Base-by-base conservation (phyloP, 2,888 invertebrate genomes). In the Panopea generosa region DNA sequence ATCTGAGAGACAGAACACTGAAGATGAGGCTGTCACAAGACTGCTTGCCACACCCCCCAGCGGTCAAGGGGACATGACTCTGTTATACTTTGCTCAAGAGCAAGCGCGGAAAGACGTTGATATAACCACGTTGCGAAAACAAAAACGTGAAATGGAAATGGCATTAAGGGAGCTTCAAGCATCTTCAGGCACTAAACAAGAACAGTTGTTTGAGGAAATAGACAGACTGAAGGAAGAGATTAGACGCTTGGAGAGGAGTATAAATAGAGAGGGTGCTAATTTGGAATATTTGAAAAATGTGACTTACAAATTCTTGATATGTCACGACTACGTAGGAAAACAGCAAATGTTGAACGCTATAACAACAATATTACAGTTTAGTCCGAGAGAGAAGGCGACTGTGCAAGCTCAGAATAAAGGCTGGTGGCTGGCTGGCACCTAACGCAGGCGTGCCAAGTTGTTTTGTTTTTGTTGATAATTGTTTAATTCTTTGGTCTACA, bases 201-300 rank as follows among this genome's bases (percentile, higher is more conserved):
- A 94, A 79, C 92, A 93, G 76, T 88, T 85, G 69, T 88, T 65
- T 80, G 93, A 88, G 93, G 60, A 94, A 94, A 94, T 95, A 86
- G 93, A 94, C 16, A 50, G 68, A n/a, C 75, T 92, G 50, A 95
- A 95, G 79, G 95, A 93, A 74, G 91, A 93, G 74, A 88, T 94
- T 2, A 88, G 91, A 52, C 91, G 93, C 57, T 82, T 92, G 18
- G 93, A 93, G 72, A 86, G 93, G 20, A 91, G 91, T 83, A 88
- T 89, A 45, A 96, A 96, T 1, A 79, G 96, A 0, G 96, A 97
- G 92, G 96, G 96, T 7, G 96, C 97, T 0, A 97, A 97, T 92
- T 93, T 97, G 45, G 97, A 97, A 91, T 98, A 98, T 91, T 92
- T 98, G 68, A 97, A 98, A 92, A 98, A 98, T 93, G 97, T 98